Percentiles rank a stretch among this genome's conserved stretches.
phyloP scores from a whole-genome alignment of 2,797 vertebrate species.

The Calcarius lapponicus region DNA sequence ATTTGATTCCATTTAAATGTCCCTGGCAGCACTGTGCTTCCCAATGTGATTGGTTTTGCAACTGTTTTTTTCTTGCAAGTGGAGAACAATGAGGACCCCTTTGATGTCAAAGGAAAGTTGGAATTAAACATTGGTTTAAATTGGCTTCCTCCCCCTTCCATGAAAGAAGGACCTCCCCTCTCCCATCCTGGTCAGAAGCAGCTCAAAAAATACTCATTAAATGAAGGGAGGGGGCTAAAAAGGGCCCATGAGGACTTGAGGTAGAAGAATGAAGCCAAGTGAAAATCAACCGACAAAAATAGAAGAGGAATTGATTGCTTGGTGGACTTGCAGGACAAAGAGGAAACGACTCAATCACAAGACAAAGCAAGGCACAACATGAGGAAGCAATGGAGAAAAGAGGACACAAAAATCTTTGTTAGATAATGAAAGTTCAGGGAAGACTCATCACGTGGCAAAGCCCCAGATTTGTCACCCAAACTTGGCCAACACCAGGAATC shows the following conservation, averaged over 20 bases:
- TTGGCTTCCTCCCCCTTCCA: background rate
- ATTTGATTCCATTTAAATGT: background rate
- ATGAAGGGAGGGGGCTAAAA: background rate
- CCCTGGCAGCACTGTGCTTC: background rate
- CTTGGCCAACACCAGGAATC: background rate
- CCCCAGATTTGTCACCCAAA: background rate
- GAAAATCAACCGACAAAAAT: background rate
- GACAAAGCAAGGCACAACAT: background rate
- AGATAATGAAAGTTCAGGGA: background rate
- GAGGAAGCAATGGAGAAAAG: background rate
- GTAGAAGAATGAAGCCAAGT: background rate
- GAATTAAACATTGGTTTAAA: background rate
- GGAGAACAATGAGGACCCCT: background rate
- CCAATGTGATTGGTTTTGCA: background rate
- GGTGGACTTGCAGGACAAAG: background rate
- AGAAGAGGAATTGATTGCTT: background rate
- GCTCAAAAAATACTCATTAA: background rate
- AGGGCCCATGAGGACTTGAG: background rate
- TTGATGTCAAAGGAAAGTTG: fast-evolving
- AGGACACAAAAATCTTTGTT: background rate
- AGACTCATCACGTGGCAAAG: background rate
- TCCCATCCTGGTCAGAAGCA: background rate
- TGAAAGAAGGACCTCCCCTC: background rate
- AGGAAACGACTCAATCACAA: background rate
- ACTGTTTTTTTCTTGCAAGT: background rate